Evolutionary conservation across 2,888 invertebrate species (phyloP).

Genomic region (Acleris literana): DNA sequence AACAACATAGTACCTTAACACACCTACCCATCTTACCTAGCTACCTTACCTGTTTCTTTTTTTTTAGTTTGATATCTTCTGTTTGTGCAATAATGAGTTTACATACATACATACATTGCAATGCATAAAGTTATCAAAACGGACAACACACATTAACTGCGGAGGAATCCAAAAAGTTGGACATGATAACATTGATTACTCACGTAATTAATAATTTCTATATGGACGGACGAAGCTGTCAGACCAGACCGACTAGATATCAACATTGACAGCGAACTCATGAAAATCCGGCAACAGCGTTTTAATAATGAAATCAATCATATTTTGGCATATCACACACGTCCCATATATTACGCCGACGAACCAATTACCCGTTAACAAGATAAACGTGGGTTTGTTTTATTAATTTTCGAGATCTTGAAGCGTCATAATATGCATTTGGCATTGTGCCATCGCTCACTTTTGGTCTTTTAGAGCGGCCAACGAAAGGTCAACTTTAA

Average conservation of each 20-base stretch:
- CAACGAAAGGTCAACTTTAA: background rate
- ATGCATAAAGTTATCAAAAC: no score
- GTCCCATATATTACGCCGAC: constrained; percentile 3
- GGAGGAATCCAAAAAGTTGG: no score
- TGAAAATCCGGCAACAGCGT: constrained; percentile 9
- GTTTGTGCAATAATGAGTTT: no score
- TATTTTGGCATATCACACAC: constrained; percentile 27
- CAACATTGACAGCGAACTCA: constrained; percentile 9
- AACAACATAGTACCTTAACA: no score
- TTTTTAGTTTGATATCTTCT: no score
- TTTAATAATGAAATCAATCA: constrained; percentile 25
- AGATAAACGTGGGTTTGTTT: constrained; percentile 13
- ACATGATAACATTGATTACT: no score
- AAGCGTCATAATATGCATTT: constrained; percentile 5
- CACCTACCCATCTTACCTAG: no score
- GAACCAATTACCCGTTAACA: constrained; percentile 10
- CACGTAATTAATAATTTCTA: no score
- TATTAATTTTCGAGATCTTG: constrained; percentile 7
- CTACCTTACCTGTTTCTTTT: no score
- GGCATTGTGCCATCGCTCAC: constrained; percentile 3
- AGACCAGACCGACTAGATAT: background rate
- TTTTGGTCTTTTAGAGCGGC: background rate
- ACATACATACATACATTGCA: no score
- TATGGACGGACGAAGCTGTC: no score
- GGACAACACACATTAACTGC: no score